Evolutionary conservation across 92 coral and sea anemone species (phyloP), one percentile per base, ranked within the genome.

Genomic region (Desmophyllum pertusum): DNA sequence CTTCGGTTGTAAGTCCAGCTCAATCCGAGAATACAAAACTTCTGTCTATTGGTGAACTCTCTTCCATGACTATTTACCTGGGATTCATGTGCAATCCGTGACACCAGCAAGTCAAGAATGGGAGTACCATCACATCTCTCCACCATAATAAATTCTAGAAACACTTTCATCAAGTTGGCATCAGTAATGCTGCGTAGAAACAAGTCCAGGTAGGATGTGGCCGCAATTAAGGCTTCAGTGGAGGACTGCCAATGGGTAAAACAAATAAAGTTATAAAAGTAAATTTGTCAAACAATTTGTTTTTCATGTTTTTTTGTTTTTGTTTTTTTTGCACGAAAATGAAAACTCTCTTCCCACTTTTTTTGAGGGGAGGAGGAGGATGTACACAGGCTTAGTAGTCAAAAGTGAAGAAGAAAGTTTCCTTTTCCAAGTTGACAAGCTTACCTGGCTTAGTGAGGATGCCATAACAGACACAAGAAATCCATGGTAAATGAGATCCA

Each of bases 401-500:
- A n/a, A n/a, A n/a, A n/a, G n/a, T n/a, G n/a, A n/a, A n/a, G n/a
- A n/a, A n/a, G n/a, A n/a, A n/a, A n/a, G n/a, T n/a, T n/a, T n/a
- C n/a, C n/a, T 43, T 50, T 50, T 55, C 63, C 10, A 55, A 65
- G 33, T 14, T 14, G 19, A 5, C 15, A 30, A 65, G 33, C 80
- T 33, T 75, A 97, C 99, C 98, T 97, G 99, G 73, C 93, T 89
- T 0, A 97, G 90, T 52, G 99, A 98, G 18, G 98, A 81, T 51
- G 99, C 95, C 99, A 97, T 97, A n/a, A 97, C 99, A n/a, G 98
- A 97, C 8, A 94, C 93, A 70, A 97, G 93, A 89, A 94, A 97
- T 53, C 99, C 99, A 84, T 97, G 89, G 70, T 92, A 97, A 55
- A 97, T 94, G 62, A 97, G 93, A 70, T 97, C 94, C 91, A 97